Conservation (phyloP, 1,140 invertebrate genomes). For the Varroa destructor region DNA sequence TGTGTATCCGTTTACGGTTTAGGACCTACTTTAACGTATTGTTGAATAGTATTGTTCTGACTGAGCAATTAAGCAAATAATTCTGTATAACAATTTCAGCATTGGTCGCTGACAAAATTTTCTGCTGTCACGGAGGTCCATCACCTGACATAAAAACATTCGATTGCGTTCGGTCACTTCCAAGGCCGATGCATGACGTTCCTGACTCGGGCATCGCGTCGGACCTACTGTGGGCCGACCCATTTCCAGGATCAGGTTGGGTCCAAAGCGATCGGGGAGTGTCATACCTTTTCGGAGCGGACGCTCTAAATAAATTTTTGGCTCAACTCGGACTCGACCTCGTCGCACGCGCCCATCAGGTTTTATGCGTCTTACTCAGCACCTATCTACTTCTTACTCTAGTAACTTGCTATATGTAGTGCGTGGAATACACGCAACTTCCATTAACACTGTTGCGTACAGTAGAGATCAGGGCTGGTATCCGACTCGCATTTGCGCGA, state of each 20-base stretch:
- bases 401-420: too few relatives aligned
- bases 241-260: constrained; percentile 48
- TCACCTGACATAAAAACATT: constrained; percentile 43
- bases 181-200: constrained; percentile 48
- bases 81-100: neutral
- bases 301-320: constrained; percentile 45
- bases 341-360: constrained; percentile 42
- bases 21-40: too few relatives aligned
- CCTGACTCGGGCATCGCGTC: constrained; percentile 48
- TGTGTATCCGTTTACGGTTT: too few relatives aligned
- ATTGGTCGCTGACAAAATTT: constrained; percentile 37
- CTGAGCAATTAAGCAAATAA: too few relatives aligned
- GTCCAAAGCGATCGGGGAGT: constrained; percentile 50
- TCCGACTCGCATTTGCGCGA: too few relatives aligned
- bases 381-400: too few relatives aligned
- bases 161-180: constrained; percentile 48
- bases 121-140: constrained; percentile 45
- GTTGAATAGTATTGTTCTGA: too few relatives aligned
- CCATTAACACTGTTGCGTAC: too few relatives aligned
- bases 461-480: too few relatives aligned
- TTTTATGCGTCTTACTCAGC: neutral
- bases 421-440: too few relatives aligned
- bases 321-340: constrained; percentile 41
- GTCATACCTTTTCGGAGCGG: constrained; percentile 47
- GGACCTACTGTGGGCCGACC: constrained; percentile 50